Evolutionary conservation across 2,888 invertebrate genomes (phyloP), one percentile per base, ranked within the genome.

Genomic region (Caenorhabditis parvicauda): DNA sequence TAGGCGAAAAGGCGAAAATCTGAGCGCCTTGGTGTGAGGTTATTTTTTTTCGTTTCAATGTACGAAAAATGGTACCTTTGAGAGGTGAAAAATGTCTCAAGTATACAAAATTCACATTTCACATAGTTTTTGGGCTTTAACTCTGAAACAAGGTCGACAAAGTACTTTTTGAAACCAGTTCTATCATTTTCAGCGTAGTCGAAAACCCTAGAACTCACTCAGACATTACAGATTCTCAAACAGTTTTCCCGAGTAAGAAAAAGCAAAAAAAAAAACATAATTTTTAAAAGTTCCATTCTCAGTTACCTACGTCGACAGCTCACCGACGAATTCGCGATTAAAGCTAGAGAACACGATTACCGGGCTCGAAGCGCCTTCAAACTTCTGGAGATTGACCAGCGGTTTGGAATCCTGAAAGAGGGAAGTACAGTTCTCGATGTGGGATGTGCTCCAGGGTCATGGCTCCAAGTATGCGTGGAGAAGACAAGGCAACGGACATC

Each of bases 291-390:
- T 12, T 7, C 27, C 38, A 28, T 43, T 44, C 61, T 42, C 50
- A 69, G 64, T 46, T 77, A 74, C 59, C 25, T 77, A 14, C 48
- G 65, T 21, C 67, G 75, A n/a, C 79, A 79, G 45, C 42, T 70
- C 21, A 69, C 42, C 14, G 79, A 79, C 58, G 67, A 68, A 29
- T 79, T 67, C 45, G 52, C 73, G 3, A 53, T 58, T 2, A 59
- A 59, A 51, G 74, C 76, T 3, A 56, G 71, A 9, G 73, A 74
- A 51, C 75, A 80, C 53, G 61, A 61, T 19, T 80, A 65, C 51
- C 62, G 80, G 27, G 79, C 80, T 12, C 44, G 80, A 49, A 77
- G 77, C 58, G 81, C 80, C 7, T 80, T 78, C 68, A 80, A 80
- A 58, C 55, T 80, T 39, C 45, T 77, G 14, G 77, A 81, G 59